Percentiles rank a stretch among this genome's conserved stretches.
Conservation (phyloP, 2,797 vertebrate species). For the Parauchenoglanis ngamensis region DNA sequence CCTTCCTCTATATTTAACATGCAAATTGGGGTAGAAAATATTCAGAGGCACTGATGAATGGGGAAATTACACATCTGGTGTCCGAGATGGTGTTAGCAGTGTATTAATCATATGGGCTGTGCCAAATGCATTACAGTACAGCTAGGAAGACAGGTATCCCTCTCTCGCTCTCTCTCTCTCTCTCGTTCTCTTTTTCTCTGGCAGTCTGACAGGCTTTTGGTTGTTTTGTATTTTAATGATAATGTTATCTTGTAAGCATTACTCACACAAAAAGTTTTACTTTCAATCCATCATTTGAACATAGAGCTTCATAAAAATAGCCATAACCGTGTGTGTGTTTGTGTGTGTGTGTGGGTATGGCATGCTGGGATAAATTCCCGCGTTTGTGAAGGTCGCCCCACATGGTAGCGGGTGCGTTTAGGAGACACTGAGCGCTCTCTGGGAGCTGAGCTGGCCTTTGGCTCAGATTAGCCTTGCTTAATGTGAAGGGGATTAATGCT, state of each 20-base stretch:
- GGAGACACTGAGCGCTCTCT: conserved; percentile 42
- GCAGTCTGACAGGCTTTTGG: conserved; percentile 26
- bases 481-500: conserved; percentile 46
- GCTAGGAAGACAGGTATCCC: conserved; percentile 14
- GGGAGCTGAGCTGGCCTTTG: conserved; percentile 44
- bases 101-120: conserved; percentile 14
- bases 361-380: conserved; percentile 54
- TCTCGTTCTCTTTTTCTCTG: not conserved
- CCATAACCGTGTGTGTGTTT: conserved; percentile 10
- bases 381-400: conserved; percentile 53
- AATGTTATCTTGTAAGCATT: conserved; percentile 39
- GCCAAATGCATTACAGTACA: conserved; percentile 24
- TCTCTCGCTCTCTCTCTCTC: not conserved
- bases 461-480: conserved; percentile 52
- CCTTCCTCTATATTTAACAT: conserved; percentile 9
- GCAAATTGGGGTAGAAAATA: not conserved
- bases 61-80: not conserved
- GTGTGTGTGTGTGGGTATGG: conserved; percentile 13
- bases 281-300: not conserved
- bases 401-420: conserved; percentile 47
- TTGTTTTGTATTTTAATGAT: conserved; percentile 36
- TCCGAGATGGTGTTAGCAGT: conserved; percentile 11
- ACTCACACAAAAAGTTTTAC: conserved; percentile 17
- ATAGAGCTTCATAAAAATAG: conserved; percentile 4
- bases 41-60: not conserved